These are phyloP conservation scores for Autographa pulchrina DNA, from an alignment of 2,888 invertebrate species.

Conservation along the genomic window DNA sequence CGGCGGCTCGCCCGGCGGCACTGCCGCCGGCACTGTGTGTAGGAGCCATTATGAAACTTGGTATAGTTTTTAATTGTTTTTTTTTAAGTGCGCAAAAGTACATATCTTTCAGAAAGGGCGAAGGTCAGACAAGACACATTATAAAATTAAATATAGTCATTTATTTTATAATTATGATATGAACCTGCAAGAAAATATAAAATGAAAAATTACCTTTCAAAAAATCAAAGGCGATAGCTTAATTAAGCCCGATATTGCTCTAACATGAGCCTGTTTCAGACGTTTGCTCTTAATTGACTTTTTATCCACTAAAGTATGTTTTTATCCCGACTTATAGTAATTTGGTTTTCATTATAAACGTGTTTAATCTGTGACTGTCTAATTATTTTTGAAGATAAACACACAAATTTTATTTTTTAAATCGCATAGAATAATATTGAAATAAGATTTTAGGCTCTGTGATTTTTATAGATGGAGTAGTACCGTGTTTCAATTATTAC, in stretches of 20 bases:
- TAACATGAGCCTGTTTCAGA: slow-evolving; percentile 49
- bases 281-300: slow-evolving; percentile 49
- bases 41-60: background rate
- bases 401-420: background rate
- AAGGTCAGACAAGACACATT: background rate
- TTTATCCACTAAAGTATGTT: slow-evolving; percentile 44
- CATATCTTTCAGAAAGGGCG: background rate
- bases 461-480: too few species aligned
- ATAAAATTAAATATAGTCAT: background rate
- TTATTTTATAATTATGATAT: slow-evolving; percentile 3
- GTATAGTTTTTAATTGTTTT: background rate
- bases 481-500: background rate
- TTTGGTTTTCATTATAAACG: slow-evolving; percentile 6
- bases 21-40: too few species aligned
- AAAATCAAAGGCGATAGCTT: slow-evolving; percentile 32
- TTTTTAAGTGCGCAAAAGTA: background rate
- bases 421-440: background rate
- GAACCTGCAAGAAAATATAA: slow-evolving; percentile 3
- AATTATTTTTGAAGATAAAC: background rate
- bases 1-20: too few species aligned
- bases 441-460: background rate
- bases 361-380: background rate
- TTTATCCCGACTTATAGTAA: slow-evolving; percentile 26
- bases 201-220: slow-evolving; percentile 14
- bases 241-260: slow-evolving; percentile 37